phyloP scores from a whole-genome alignment of 2,113 vertebrate species.

The Orthonyx spaldingii region DNA sequence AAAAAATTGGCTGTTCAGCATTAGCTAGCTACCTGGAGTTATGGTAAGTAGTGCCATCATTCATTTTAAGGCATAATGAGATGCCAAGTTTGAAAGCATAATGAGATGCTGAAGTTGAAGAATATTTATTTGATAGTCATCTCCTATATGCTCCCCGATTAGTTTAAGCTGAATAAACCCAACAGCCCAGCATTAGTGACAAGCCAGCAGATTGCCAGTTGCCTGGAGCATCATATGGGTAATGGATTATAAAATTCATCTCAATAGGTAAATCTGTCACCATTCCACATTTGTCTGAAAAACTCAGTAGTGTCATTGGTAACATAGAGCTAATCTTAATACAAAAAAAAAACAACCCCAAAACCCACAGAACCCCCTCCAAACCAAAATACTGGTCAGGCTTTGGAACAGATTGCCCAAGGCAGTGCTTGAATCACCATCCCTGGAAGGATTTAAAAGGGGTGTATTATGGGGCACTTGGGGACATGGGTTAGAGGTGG shows the following conservation, averaged over 20 bases:
- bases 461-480: no score
- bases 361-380: not conserved
- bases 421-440: not conserved
- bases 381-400: not conserved
- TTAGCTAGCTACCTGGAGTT: not conserved
- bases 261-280: constrained; percentile 2
- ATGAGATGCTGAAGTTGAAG: not conserved
- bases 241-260: constrained; percentile 20
- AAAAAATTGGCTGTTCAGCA: not conserved
- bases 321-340: not conserved
- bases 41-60: not conserved
- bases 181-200: constrained; percentile 2
- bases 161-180: constrained; percentile 18
- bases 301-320: not conserved
- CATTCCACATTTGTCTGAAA: not conserved
- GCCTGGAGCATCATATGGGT: not conserved
- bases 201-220: not conserved
- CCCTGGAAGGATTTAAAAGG: not conserved
- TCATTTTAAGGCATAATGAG: not conserved
- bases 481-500: not conserved
- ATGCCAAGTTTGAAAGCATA: not conserved
- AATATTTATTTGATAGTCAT: constrained; percentile 37
- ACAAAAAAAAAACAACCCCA: not conserved
- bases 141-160: not conserved
- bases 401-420: not conserved